A percentile compares a stretch with the other conserved stretches of the same genome.
Evolutionary conservation across 2,888 invertebrate species (phyloP).

Genomic region (Rhagonycha fulva): DNA sequence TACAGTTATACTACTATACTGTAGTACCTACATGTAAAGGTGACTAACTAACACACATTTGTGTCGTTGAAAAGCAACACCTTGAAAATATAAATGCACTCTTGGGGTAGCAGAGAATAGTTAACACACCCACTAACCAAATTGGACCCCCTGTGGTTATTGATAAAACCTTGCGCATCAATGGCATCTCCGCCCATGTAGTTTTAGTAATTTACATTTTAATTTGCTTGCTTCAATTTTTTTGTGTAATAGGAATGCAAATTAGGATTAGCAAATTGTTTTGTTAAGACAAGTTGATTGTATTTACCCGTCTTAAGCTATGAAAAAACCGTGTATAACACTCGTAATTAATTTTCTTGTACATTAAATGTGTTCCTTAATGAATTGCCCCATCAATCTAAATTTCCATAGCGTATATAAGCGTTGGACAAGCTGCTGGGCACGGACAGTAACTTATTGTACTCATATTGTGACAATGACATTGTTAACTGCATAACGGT

Average conservation of each 20-base stretch:
- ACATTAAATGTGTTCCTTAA: slow-evolving; percentile 20
- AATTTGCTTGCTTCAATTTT: not conserved
- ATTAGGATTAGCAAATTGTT: not conserved
- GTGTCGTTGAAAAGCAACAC: not conserved
- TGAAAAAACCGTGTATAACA: not conserved
- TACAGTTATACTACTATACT: not conserved
- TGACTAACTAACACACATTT: not conserved
- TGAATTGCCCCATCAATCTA: slow-evolving; percentile 37
- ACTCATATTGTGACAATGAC: slow-evolving; percentile 44
- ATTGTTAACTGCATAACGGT: slow-evolving; percentile 51
- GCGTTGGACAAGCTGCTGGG: slow-evolving; percentile 39
- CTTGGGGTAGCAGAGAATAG: not conserved
- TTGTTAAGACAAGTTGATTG: not conserved
- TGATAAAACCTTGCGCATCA: slow-evolving; percentile 17
- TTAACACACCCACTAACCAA: slow-evolving; percentile 37
- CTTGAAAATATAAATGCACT: not conserved
- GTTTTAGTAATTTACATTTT: slow-evolving; percentile 4
- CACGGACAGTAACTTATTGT: slow-evolving; percentile 45
- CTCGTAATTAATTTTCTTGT: slow-evolving; percentile 27
- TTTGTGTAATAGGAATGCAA: not conserved
- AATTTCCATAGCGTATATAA: slow-evolving; percentile 33
- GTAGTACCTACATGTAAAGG: no score
- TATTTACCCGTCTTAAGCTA: not conserved
- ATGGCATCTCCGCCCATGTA: slow-evolving; percentile 26
- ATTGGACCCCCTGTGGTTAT: slow-evolving; percentile 36